Base-by-base conservation (phyloP, 2,888 invertebrate species). In the Alcis repandata region DNA sequence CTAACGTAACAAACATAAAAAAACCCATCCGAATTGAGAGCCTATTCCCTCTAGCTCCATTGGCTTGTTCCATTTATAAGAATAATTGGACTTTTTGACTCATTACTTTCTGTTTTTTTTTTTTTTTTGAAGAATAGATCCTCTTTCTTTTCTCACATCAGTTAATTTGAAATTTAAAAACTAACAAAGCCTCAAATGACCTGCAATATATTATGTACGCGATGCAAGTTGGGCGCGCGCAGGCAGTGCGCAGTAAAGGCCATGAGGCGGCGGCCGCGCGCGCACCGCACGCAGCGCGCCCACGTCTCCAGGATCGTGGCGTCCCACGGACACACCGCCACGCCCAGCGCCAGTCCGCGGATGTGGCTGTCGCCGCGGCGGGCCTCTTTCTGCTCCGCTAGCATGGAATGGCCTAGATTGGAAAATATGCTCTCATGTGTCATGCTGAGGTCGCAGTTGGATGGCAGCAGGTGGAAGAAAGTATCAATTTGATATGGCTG, bases 371-470 rank as follows among this genome's bases (percentile, higher is more conserved):
- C 87, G 17, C 90, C 87, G 3, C 83, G 83, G 0, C 84, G 83
- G 0, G 77, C 43, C 49, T 88, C 88, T 49, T 85, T 85, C 68
- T 90, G 90, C 69, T 93, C 93, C 2, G 92, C 92, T 59, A 93
- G 52, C 91, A 93, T 88, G 0, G 93, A 87, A 71, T 92, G 92
- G 4, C 93, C 93, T 93, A n/a, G n/a, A n/a, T n/a, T n/a, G 76
- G 0, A 51, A 46, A 0, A 40, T 11, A 9, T 4, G 1, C n/a
- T 6, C 13, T 2, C n/a, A 10, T 4, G 7, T n/a, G 2, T n/a
- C 13, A n/a, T 40, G 1, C n/a, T 40, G 1, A 13, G 2, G 2
- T 1, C n/a, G 2, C 2, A n/a, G 2, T n/a, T n/a, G 13, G n/a
- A n/a, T n/a, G n/a, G n/a, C n/a, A n/a, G n/a, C n/a, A n/a, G n/a